These are phyloP conservation scores for Dascyllus trimaculatus DNA, from an alignment of 2,113 vertebrate species.

Conservation along the genomic window DNA sequence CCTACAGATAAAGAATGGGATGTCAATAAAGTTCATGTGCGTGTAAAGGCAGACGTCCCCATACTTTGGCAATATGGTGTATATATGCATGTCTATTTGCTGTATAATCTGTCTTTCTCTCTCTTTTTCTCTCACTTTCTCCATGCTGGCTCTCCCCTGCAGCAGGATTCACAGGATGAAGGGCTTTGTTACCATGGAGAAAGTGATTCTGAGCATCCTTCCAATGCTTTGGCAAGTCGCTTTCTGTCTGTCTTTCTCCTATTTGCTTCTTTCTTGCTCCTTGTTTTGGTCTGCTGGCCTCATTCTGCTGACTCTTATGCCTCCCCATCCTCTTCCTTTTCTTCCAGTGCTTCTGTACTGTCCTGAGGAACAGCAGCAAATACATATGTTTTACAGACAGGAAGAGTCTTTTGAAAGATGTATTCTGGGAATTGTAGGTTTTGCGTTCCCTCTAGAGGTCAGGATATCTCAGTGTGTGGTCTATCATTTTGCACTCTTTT, in stretches of 20 bases:
- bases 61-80: too few relatives aligned
- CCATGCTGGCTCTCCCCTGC: constrained; percentile 77
- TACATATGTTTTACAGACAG: too few relatives aligned
- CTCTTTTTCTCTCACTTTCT: constrained; percentile 57
- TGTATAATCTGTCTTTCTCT: constrained; percentile 27
- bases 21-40: too few relatives aligned
- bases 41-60: too few relatives aligned
- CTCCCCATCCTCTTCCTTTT: background rate
- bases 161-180: constrained; percentile 89
- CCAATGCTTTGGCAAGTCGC: constrained; percentile 89
- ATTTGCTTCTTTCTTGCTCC: background rate
- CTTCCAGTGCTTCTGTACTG: background rate
- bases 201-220: constrained; percentile 89
- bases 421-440: too few relatives aligned
- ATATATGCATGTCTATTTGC: background rate
- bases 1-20: too few relatives aligned
- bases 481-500: too few relatives aligned
- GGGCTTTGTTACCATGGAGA: constrained; percentile 88
- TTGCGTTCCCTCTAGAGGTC: too few relatives aligned
- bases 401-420: too few relatives aligned
- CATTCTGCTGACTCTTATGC: background rate
- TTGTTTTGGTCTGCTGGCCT: constrained; percentile 50
- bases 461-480: too few relatives aligned
- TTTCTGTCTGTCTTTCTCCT: constrained; percentile 54
- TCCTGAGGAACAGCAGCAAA: background rate